Base-by-base conservation (phyloP, 2,888 invertebrate species). In the Stramonita haemastoma region DNA sequence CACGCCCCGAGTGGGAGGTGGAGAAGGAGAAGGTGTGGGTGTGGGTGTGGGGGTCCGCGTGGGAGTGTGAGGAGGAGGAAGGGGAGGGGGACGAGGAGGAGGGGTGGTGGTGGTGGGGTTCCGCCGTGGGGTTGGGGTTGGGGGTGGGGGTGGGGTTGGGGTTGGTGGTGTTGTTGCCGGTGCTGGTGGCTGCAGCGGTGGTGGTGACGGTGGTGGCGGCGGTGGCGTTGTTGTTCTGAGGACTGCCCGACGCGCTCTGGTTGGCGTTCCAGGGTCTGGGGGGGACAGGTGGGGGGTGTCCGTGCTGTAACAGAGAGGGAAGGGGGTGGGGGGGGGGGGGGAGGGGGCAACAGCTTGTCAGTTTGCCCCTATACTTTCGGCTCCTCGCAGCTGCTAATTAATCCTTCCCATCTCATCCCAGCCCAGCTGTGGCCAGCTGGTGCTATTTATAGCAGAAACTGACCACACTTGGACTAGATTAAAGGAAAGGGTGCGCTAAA, bases 1-100 rank as follows among this genome's bases (percentile, higher is more conserved):
- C 77, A 19, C 60, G 77, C 56, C 90, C 89, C 90, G 90, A 91
- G 90, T 81, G 88, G 87, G 90, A 89, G 89, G 79, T 73, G 88
- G 88, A 91, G 91, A 87, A 90, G 87, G 66, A 66, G 87, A 66
- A 70, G n/a, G 87, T 34, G 46, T 87, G 87, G 29, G 87, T 73
- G 46, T 36, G 46, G n/a, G 73, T 46, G 66, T 86, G 86, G 32
- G 83, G 8, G 83, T 26, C 13, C 4, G 79, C 5, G 26, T n/a
- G 22, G 26, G 88, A 81, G 32, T 83, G 1, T 0, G 83, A 22
- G n/a, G 60, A 0, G 19, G 84, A 15, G 70, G 77, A 29, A 6
- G 79, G n/a, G 87, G 32, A 83, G 87, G 32, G 2, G 32, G 77
- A 32, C 29, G 32, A 79, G n/a, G 32, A 89, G 56, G 26, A n/a